Conservation (phyloP, 1,140 invertebrate species). For the Sesamia nonagrioides region DNA sequence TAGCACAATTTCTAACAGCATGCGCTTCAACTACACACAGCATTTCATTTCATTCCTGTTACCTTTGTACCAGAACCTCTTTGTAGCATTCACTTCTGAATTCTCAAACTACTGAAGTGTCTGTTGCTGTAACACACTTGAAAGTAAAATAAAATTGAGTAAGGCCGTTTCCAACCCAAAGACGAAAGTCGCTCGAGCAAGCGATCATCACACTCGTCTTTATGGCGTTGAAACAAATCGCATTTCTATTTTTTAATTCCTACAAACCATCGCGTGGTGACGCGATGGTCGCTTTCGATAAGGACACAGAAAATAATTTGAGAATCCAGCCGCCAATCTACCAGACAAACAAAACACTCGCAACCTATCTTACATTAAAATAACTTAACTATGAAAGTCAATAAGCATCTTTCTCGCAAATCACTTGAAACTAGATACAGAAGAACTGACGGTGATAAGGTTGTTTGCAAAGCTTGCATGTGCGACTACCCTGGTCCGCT, state of each 20-base stretch:
- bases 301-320: neutral
- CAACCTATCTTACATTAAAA: neutral
- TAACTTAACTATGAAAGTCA: conserved; percentile 15
- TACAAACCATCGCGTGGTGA: too few species aligned
- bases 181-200: too few species aligned
- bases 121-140: neutral
- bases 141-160: neutral
- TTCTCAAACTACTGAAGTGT: neutral
- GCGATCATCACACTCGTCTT: too few species aligned
- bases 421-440: conserved; percentile 13
- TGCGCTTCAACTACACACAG: neutral
- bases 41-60: too few species aligned
- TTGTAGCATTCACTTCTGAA: neutral
- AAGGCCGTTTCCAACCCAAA: too few species aligned
- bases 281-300: too few species aligned
- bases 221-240: too few species aligned
- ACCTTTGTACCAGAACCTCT: too few species aligned
- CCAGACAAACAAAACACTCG: conserved; percentile 9
- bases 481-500: conserved; percentile 9
- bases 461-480: neutral
- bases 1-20: neutral
- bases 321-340: neutral
- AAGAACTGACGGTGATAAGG: neutral
- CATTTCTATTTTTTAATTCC: too few species aligned
- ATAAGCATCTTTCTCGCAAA: conserved; percentile 31